Conservation (phyloP, 2,888 invertebrate genomes). For the Athalia circularis region DNA sequence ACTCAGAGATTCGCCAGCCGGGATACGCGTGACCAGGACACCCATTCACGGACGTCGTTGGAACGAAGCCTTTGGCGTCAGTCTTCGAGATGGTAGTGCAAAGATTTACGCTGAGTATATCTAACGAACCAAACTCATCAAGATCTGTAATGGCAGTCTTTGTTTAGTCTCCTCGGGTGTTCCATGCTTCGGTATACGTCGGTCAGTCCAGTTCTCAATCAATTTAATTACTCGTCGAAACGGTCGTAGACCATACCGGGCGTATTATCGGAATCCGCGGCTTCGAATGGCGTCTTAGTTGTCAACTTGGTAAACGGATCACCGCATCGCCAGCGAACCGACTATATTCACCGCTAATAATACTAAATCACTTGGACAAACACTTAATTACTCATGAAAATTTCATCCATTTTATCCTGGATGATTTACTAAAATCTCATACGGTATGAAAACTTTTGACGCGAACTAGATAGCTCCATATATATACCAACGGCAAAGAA, state of each 20-base stretch:
- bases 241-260: constrained; percentile 49
- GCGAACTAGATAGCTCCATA: too few relatives aligned
- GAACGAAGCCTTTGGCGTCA: constrained; percentile 20
- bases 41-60: not conserved
- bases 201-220: constrained; percentile 52
- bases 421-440: not conserved
- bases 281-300: constrained; percentile 40
- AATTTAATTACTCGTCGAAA: constrained; percentile 58
- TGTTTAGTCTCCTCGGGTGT: constrained; percentile 51
- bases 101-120: constrained; percentile 44
- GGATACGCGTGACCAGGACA: not conserved
- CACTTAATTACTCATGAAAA: constrained; percentile 44
- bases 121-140: constrained; percentile 64
- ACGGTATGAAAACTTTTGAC: not conserved
- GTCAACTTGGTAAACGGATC: constrained; percentile 35
- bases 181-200: constrained; percentile 16
- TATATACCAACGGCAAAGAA: too few relatives aligned
- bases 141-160: constrained; percentile 61
- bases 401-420: constrained; percentile 15
- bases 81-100: constrained; percentile 30
- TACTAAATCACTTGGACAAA: constrained; percentile 53
- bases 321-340: constrained; percentile 41
- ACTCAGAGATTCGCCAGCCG: not conserved
- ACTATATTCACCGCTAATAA: constrained; percentile 52
- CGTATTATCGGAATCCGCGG: constrained; percentile 45